These are phyloP conservation scores for Tortrix viridana DNA, from an alignment of 2,888 invertebrate genomes.

Conservation along the genomic window DNA sequence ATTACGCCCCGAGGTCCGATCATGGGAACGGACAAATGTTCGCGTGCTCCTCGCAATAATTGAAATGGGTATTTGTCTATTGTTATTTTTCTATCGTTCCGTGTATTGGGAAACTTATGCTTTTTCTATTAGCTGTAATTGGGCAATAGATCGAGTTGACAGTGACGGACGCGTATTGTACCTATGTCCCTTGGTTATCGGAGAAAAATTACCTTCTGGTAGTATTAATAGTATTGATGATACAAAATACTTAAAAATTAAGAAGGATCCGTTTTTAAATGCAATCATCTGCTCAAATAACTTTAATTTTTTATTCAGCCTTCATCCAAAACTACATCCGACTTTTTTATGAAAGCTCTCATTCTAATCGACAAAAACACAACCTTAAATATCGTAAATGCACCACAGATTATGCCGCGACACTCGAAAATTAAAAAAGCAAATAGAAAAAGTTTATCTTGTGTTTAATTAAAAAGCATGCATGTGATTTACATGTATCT, in stretches of 20 bases:
- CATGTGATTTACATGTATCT: constrained; percentile 76
- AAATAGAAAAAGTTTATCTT: constrained; percentile 78
- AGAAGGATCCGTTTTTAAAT: too few relatives aligned
- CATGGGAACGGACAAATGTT: constrained; percentile 76
- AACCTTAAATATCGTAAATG: constrained; percentile 19
- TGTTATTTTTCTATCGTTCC: constrained; percentile 59
- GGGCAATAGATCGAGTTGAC: constrained; percentile 33
- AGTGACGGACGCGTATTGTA: constrained; percentile 19
- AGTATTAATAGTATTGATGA: too few relatives aligned
- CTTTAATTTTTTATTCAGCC: neutral
- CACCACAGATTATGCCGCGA: constrained; percentile 50
- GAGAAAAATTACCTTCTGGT: too few relatives aligned
- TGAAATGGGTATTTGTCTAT: constrained; percentile 66
- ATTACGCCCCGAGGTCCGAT: constrained; percentile 47
- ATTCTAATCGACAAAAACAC: constrained; percentile 26
- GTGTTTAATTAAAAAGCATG: constrained; percentile 78
- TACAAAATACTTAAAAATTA: too few relatives aligned
- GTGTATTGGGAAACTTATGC: constrained; percentile 35
- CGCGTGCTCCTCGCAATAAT: constrained; percentile 74
- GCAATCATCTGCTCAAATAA: too few relatives aligned
- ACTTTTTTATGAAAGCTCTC: constrained; percentile 16
- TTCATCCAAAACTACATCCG: constrained; percentile 6
- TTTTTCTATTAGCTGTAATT: constrained; percentile 35
- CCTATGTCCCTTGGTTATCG: too few relatives aligned
- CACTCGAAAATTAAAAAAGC: constrained; percentile 64